Percentiles rank a stretch among this genome's conserved stretches.
phyloP scores from a whole-genome alignment of 2,113 vertebrate genomes.

The Alexandromys fortis region DNA sequence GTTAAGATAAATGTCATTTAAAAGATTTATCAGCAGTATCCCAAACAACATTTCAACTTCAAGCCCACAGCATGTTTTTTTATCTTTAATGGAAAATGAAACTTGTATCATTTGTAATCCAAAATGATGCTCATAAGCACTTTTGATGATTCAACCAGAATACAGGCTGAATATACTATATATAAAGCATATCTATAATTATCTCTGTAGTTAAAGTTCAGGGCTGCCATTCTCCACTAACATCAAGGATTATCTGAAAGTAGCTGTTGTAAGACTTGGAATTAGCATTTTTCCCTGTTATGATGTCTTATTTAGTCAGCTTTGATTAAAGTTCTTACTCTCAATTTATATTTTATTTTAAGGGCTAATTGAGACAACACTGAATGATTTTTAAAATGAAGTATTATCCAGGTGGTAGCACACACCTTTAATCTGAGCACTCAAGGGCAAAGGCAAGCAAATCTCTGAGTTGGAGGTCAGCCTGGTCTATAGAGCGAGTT shows the following conservation, averaged over 20 bases:
- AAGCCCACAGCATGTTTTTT: not conserved
- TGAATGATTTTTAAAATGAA: not conserved
- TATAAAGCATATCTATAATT: not conserved
- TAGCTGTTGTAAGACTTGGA: constrained; percentile 29
- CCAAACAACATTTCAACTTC: constrained; percentile 1
- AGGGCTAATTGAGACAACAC: not conserved
- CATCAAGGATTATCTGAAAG: not conserved
- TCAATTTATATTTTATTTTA: constrained; percentile 17
- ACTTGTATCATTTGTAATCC: not conserved
- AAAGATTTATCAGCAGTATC: constrained; percentile 40
- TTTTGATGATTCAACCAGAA: not conserved
- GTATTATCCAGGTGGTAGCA: not conserved
- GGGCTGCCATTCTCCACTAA: not conserved
- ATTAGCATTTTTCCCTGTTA: not conserved
- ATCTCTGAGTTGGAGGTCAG: not conserved
- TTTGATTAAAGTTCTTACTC: constrained; percentile 6
- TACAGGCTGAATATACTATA: not conserved
- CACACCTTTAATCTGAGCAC: not conserved
- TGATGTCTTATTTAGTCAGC: not conserved
- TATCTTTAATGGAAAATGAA: constrained; percentile 47
- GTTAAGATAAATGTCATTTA: constrained; percentile 41
- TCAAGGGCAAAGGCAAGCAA: not conserved
- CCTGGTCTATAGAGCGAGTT: not conserved
- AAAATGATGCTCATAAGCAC: not conserved
- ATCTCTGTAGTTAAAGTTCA: constrained; percentile 4